Evolutionary conservation across 2,797 vertebrate genomes (phyloP).

Genomic region (Acipenser ruthenus): DNA sequence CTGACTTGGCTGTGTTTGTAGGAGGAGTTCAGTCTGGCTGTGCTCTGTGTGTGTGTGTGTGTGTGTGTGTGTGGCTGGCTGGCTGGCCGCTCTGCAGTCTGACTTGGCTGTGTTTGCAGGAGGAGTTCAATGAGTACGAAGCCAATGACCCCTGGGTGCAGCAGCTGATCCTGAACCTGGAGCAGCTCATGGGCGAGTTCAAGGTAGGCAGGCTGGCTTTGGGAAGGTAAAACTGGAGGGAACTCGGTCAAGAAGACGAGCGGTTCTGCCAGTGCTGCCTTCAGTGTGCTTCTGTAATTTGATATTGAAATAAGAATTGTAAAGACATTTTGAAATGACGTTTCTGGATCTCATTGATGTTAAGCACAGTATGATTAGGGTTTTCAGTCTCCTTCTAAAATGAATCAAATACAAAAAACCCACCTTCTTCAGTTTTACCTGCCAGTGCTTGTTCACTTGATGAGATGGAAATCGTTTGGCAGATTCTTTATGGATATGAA

Average conservation of each 20-base stretch:
- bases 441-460: not conserved
- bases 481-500: not conserved
- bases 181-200: conserved; percentile 93
- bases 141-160: conserved; percentile 98
- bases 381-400: not conserved
- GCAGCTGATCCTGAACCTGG: conserved; percentile 90
- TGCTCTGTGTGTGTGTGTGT: too few relatives aligned
- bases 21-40: conserved; percentile 81
- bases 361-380: not conserved
- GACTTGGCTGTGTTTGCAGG: conserved; percentile 50
- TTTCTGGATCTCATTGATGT: not conserved
- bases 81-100: not conserved
- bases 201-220: conserved; percentile 60
- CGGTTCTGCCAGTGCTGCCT: too few relatives aligned
- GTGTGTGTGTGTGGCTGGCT: too few relatives aligned
- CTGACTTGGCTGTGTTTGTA: conserved; percentile 32
- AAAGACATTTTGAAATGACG: not conserved
- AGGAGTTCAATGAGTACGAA: conserved; percentile 95
- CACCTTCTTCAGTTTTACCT: not conserved
- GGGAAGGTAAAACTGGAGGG: too few relatives aligned
- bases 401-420: not conserved
- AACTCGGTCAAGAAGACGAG: too few relatives aligned
- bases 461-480: not conserved
- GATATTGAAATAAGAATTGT: too few relatives aligned
- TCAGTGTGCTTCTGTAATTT: too few relatives aligned